A percentile compares a stretch with the other conserved stretches of the same genome.
Evolutionary conservation across 1,140 invertebrate species (phyloP).

Genomic region (Elysia chlorotica): DNA sequence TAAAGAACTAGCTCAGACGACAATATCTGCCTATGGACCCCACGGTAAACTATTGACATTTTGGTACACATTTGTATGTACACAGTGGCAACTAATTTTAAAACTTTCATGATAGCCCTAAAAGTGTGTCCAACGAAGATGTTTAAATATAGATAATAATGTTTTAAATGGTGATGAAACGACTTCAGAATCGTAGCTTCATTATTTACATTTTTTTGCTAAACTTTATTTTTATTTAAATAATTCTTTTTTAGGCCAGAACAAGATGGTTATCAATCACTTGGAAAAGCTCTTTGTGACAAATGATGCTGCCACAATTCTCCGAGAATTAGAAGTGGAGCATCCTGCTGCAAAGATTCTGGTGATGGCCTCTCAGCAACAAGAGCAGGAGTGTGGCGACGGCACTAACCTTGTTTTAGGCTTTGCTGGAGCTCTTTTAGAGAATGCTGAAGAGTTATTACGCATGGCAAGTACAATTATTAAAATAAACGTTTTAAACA

Average conservation of each 20-base stretch:
- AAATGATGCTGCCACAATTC: conserved; percentile 98
- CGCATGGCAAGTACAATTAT: conserved; percentile 63
- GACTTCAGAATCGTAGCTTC: too few species aligned
- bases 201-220: too few species aligned
- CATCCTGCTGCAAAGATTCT: conserved; percentile 99
- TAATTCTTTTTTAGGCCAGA: conserved; percentile 98
- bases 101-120: too few species aligned
- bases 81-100: too few species aligned
- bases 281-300: conserved; percentile 98
- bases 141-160: too few species aligned
- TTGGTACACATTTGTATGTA: too few species aligned
- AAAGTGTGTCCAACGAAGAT: too few species aligned
- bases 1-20: conserved; percentile 90
- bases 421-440: conserved; percentile 88
- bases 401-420: conserved; percentile 99
- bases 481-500: background rate
- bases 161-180: too few species aligned
- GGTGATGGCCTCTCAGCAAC: conserved; percentile 95
- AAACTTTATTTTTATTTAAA: too few species aligned
- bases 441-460: conserved; percentile 89
- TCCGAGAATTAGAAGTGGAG: conserved; percentile 75
- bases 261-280: conserved; percentile 99
- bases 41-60: too few species aligned
- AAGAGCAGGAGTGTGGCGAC: conserved; percentile 98
- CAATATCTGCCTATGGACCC: conserved; percentile 94